A percentile compares a stretch with the other conserved stretches of the same genome.
phyloP scores from a whole-genome alignment of 2,113 vertebrate species.

The Bubalus kerabau region DNA sequence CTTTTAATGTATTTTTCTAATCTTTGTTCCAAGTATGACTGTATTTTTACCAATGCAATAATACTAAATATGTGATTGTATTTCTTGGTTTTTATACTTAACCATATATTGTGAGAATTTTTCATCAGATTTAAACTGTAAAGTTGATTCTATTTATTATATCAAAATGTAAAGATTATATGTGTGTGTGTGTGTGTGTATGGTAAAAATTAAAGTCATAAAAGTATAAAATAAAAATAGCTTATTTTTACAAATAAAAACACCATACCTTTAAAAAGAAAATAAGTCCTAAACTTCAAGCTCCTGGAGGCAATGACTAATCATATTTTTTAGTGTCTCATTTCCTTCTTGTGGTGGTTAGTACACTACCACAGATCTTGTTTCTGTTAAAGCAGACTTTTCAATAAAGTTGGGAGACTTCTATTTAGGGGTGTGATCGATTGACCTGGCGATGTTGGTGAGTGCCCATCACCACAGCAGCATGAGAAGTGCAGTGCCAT shows the following conservation, averaged over 20 bases:
- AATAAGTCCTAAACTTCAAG: not conserved
- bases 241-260: not conserved
- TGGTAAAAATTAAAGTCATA: not conserved
- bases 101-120: not conserved
- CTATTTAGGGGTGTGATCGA: not conserved
- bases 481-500: not conserved
- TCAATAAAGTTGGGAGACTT: not conserved
- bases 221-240: not conserved
- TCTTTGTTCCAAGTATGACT: not conserved
- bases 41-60: not conserved
- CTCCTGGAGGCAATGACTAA: conserved; percentile 1
- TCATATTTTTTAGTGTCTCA: not conserved
- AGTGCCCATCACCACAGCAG: not conserved
- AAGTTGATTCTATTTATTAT: not conserved
- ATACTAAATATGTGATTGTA: not conserved
- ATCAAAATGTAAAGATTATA: not conserved
- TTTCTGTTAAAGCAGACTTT: not conserved
- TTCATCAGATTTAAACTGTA: not conserved
- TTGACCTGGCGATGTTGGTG: not conserved
- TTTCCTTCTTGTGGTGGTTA: not conserved
- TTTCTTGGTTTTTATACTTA: not conserved
- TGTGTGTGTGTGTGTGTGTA: not conserved
- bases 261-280: not conserved
- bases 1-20: not conserved
- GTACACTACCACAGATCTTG: not conserved